Evolutionary conservation across 2,113 vertebrate species (phyloP), one percentile per base, ranked within the genome.

Genomic region (Thalassarche chlororhynchos): DNA sequence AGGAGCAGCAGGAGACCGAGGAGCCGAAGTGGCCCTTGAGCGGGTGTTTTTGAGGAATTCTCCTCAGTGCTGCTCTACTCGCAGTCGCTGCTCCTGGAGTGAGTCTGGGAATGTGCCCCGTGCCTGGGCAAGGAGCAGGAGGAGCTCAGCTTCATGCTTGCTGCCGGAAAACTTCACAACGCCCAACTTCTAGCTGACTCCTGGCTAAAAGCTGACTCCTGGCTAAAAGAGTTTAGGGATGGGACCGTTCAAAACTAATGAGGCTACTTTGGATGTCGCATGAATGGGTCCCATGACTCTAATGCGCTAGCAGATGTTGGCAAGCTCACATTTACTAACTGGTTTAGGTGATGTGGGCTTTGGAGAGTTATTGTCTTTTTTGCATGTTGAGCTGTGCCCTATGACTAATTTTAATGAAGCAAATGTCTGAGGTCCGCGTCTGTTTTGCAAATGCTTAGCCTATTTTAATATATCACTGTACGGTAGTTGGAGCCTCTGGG

Each of bases 41-140:
- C 0, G 2, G 36, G 17, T 82, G 49, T 78, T 91, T 44, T 72
- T 87, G 65, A 95, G 89, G 80, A 95, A 76, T 94, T 95, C 91
- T 93, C 83, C 90, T 97, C 90, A 68, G 16, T 76, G 80, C 76
- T 91, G 42, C 80, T 95, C 62, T 76, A 84, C 77, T 87, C 10
- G 6, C 61, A 31, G 66, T 46, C 10, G 0, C 74, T 61, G 58
- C 69, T 2, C 0, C 80, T 95, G 96, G 89, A 97, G 91, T 91
- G 92, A 75, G 92, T 93, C 93, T 93, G 78, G 65, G 94, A 97
- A 97, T 93, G 94, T 93, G 94, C 86, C 52, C 31, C 0, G 2
- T 0, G 0, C 54, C 18, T 2, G 1, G 68, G 72, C 31, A 69
- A 90, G 49, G 95, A 85, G 83, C 57, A 87, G 46, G n/a, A 76